Base-by-base conservation (phyloP, 2,888 invertebrate genomes). In the Dexiosoma caninum region DNA sequence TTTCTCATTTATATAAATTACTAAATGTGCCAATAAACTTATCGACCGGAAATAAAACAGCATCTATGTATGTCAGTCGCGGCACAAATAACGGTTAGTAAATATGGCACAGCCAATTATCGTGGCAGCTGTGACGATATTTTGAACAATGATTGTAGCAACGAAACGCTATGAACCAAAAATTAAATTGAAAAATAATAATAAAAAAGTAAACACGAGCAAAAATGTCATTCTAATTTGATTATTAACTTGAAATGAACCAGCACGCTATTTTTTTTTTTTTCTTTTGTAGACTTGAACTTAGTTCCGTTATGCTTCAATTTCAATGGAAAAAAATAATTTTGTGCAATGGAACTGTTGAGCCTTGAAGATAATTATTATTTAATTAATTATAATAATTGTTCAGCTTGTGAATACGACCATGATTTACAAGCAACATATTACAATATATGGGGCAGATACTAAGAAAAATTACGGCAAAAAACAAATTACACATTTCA, bases 1-100 rank as follows among this genome's bases (percentile, higher is more conserved):
- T 59, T 71, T 71, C 51, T 44, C 57, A 59, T 78, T 78, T 72
- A 42, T 66, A 40, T 57, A 57, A 74, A 57, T 74, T 66, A 32
- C 62, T 70, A 37, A 67, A 72, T 72, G 53, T 44, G 59, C 53
- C 70, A 62, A 64, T 70, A 70, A 70, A 77, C 55, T 57, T 14
- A 32, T 9, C 40, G 49, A 60, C 60, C 46, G 30, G 35, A 40
- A 55, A 2, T 12, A 16, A 21, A n/a, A 14, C 32, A 72, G 23
- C 10, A 44, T 7, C 30, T 16, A 8, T 37, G n/a, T n/a, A 21
- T 27, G 7, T 12, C 2, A n/a, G n/a, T 9, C n/a, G 6, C 21
- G 16, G 2, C 10, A 42, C 19, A 49, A 23, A 14, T 40, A 42
- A 49, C n/a, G 42, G 57, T 23, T 10, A 21, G n/a, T 44, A 32